Evolutionary conservation across 2,888 invertebrate genomes (phyloP), one percentile per base, ranked within the genome.

Genomic region (Drosophila recens): DNA sequence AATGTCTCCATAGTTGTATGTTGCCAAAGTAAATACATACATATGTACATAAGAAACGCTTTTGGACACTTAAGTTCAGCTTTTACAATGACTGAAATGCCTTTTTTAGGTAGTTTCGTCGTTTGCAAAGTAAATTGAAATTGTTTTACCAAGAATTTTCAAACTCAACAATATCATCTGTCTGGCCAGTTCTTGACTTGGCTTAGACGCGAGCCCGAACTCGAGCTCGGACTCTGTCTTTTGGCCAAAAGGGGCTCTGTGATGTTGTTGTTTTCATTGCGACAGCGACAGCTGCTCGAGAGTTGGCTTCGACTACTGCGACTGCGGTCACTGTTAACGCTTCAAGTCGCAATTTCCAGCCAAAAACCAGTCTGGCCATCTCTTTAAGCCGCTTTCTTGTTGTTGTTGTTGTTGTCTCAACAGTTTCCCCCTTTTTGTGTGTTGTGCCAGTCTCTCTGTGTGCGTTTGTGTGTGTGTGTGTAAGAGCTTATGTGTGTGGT

Each of bases 361-460:
- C 80, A 70, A 87, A 86, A 86, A 90, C 90, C 84, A 86, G 86
- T 90, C 89, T 83, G 78, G 62, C 89, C 90, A 90, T 85, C 89
- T 79, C 79, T 81, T 58, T 33, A 66, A 79, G 82, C 71, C 69
- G 54, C 64, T 72, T 62, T 48, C 52, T 63, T 63, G 57, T 57
- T 62, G 49, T 57, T 64, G 64, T 63, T 63, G 57, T 57, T 62
- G 45, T 57, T 64, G 64, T 8, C 68, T 53, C 51, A 40, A 42
- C 64, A 65, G 80, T 82, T 80, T 87, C 81, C 75, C 87, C 73
- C 48, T 71, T 80, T 67, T 57, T 54, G n/a, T 45, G 23, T 54
- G 20, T 53, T 58, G 20, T 57, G 45, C n/a, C 40, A 30, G 27
- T 59, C 49, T 52, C 58, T 59, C 30, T 43, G 43, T 43, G 42